Conservation (phyloP, 2,113 vertebrate genomes). For the Chaenocephalus aceratus region DNA sequence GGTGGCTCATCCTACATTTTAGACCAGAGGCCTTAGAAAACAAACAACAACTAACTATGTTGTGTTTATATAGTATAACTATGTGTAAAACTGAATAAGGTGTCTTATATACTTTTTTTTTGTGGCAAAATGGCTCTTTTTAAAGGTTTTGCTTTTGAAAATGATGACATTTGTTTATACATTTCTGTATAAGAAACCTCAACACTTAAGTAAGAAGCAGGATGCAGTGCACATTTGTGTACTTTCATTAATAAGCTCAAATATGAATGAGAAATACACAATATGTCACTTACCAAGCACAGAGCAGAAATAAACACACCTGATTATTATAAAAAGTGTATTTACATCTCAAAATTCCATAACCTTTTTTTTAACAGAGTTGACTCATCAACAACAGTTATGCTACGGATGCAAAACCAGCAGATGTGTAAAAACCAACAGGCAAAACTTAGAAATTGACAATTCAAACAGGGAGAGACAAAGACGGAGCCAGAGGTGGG, state of each 20-base stretch:
- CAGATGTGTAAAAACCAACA: not conserved
- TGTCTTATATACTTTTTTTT: too few relatives aligned
- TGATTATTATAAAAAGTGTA: not conserved
- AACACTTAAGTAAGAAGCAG: not conserved
- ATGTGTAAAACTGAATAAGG: too few relatives aligned
- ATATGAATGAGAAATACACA: not conserved
- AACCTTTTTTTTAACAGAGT: not conserved
- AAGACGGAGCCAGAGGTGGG: not conserved
- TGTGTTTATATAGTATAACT: too few relatives aligned
- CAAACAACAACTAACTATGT: too few relatives aligned
- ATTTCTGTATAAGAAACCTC: not conserved
- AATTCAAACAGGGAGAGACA: not conserved
- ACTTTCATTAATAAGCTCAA: not conserved
- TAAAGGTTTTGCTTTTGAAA: not conserved
- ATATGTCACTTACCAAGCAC: not conserved
- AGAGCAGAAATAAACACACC: not conserved
- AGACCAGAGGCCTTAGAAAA: too few relatives aligned
- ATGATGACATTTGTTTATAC: not conserved
- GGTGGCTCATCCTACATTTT: too few relatives aligned
- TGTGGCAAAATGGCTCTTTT: too few relatives aligned
- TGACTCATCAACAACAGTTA: not conserved
- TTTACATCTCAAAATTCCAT: not conserved
- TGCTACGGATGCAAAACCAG: not conserved
- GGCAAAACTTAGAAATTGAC: not conserved
- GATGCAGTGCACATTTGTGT: not conserved